Evolutionary conservation across 2,888 invertebrate genomes (phyloP), one percentile per base, ranked within the genome.

Genomic region (Cataglyphis cursor): DNA sequence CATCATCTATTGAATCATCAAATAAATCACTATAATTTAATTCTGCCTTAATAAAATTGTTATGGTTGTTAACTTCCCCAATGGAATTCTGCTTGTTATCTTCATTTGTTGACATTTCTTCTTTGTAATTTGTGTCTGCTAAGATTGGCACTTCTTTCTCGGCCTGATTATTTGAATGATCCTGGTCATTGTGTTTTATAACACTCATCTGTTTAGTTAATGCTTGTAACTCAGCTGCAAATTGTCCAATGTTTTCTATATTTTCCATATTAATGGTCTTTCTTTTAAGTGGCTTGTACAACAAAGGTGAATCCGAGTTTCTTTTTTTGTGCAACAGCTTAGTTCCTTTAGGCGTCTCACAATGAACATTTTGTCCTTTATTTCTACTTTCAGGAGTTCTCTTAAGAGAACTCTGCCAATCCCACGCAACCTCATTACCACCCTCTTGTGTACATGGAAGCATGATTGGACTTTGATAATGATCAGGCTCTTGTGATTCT

Each of bases 391-490:
- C 66, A 1, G 66, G 68, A n/a, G 65, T 70, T 51, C 88, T 91
- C 2, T 57, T 81, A 83, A 92, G 88, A 1, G 95, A 94, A 24
- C 94, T 95, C 86, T 95, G 95, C 95, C 95, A 96, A 86, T 96
- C 95, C 96, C 96, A 96, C 6, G 95, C 92, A 21, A 96, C 95
- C 90, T 95, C 95, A 62, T 90, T 92, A 28, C 90, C 92, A 80
- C 90, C 90, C n/a, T 95, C 95, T 89, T 95, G 95, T 6, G 95
- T 95, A 54, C 91, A 93, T 10, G 93, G 92, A 38, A 94, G 88
- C 65, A 92, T 92, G 73, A 93, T 90, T 38, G 94, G 94, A 85
- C 94, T 95, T 35, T 68, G 82, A 0, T 75, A 83, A 72, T 89
- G 87, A 18, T 90, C 85, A 12, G 89, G 65, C 35, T 90, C 85